phyloP scores from a whole-genome alignment of 2,797 vertebrate genomes.

The Acrocephalus scirpaceus region DNA sequence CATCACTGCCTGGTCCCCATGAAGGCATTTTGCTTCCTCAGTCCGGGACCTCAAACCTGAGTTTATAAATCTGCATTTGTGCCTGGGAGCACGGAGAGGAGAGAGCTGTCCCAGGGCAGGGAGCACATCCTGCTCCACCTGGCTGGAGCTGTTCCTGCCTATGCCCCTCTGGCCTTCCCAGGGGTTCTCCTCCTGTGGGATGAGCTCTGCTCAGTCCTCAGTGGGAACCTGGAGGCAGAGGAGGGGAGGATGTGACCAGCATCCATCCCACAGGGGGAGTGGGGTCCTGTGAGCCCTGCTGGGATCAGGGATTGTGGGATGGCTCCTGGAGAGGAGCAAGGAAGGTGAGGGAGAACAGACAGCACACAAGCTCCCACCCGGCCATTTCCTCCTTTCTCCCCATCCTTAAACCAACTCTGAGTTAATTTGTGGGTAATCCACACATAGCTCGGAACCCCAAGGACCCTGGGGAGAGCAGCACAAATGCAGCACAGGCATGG shows the following conservation, averaged over 20 bases:
- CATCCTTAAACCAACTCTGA: neutral
- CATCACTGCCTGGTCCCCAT: accelerated
- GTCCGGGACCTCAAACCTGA: accelerated
- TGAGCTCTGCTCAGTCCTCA: neutral
- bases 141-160: neutral
- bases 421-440: neutral
- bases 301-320: neutral
- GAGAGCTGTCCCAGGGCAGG: neutral
- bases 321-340: neutral
- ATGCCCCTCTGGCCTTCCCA: neutral
- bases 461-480: neutral
- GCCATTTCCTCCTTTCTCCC: neutral
- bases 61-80: neutral
- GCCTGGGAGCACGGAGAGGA: neutral
- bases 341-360: neutral
- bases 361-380: accelerated
- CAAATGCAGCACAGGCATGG: neutral
- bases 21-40: neutral
- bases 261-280: neutral
- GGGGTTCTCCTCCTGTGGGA: neutral
- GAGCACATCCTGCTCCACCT: neutral
- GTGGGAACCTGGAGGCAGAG: neutral
- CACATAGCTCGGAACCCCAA: accelerated
- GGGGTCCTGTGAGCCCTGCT: neutral
- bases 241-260: neutral